phyloP scores from a whole-genome alignment of 2,888 invertebrate genomes.

The Drosophila eohydei region DNA sequence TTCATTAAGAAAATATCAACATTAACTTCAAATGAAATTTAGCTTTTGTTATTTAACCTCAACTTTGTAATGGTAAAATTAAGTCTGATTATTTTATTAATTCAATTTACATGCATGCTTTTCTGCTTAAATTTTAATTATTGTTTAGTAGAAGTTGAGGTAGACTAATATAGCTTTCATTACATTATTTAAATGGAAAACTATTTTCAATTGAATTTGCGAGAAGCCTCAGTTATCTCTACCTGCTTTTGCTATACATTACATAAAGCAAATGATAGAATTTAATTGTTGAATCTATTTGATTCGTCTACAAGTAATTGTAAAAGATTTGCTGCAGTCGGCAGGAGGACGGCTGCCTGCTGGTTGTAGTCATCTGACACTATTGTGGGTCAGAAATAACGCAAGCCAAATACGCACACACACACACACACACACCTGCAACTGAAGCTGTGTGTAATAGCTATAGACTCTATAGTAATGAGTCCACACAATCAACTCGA shows the following conservation, averaged over 20 bases:
- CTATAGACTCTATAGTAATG: constrained; percentile 12
- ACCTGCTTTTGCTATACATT: too few species aligned
- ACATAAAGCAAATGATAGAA: neutral
- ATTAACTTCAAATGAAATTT: too few species aligned
- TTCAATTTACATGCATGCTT: neutral
- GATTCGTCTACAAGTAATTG: neutral
- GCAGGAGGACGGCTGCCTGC: constrained; percentile 17
- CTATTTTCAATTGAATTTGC: too few species aligned
- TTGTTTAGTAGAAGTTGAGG: too few species aligned
- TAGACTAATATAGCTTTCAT: too few species aligned
- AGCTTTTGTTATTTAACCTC: too few species aligned
- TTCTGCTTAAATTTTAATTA: too few species aligned
- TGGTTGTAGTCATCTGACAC: constrained; percentile 10
- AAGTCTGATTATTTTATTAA: neutral
- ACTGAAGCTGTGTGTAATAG: constrained; percentile 6
- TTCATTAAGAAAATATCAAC: too few species aligned
- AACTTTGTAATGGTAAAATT: too few species aligned
- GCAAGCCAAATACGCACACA: constrained; percentile 21
- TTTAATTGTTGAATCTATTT: neutral
- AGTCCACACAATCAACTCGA: constrained; percentile 52
- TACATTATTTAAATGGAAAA: too few species aligned
- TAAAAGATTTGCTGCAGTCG: constrained; percentile 16
- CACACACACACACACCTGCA: neutral
- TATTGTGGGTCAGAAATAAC: constrained; percentile 42
- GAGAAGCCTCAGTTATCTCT: too few species aligned